Conservation (phyloP, 2,113 vertebrate genomes). For the Pungitius pungitius region DNA sequence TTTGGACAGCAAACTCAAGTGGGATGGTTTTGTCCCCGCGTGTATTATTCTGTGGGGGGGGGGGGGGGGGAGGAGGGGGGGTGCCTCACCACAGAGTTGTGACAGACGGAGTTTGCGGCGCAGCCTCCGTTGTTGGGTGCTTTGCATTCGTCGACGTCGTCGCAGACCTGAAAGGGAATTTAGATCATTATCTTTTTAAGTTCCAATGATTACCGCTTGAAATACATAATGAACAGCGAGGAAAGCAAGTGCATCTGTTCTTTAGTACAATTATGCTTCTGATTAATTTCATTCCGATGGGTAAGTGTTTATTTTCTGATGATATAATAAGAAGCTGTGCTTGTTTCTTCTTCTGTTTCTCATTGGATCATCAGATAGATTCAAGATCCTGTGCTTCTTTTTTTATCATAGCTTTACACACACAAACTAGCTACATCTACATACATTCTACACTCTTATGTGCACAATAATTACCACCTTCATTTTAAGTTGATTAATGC, state of each 20-base stretch:
- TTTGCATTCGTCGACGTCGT: constrained; percentile 93
- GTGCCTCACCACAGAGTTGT: constrained; percentile 95
- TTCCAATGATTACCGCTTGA: not conserved
- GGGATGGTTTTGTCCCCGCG: not conserved
- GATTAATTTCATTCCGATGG: not conserved
- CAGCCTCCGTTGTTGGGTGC: constrained; percentile 87
- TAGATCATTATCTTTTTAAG: not conserved
- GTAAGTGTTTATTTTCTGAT: not conserved
- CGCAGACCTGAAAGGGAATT: constrained; percentile 74
- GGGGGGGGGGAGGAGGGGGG: too few relatives aligned
- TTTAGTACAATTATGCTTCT: not conserved
- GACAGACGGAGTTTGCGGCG: constrained; percentile 89
- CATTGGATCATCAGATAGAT: not conserved
- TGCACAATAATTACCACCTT: too few relatives aligned
- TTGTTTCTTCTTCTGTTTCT: not conserved
- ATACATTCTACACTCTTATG: too few relatives aligned
- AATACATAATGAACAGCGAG: not conserved
- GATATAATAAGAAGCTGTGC: not conserved
- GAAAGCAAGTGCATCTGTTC: not conserved
- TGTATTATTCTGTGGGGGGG: too few relatives aligned
- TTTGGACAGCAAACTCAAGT: not conserved
- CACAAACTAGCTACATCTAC: not conserved
- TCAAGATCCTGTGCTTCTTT: too few relatives aligned
- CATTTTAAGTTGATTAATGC: not conserved
- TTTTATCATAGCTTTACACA: not conserved